These are phyloP conservation scores for Sipha flava DNA, from an alignment of 1,140 invertebrate genomes.

Conservation along the genomic window DNA sequence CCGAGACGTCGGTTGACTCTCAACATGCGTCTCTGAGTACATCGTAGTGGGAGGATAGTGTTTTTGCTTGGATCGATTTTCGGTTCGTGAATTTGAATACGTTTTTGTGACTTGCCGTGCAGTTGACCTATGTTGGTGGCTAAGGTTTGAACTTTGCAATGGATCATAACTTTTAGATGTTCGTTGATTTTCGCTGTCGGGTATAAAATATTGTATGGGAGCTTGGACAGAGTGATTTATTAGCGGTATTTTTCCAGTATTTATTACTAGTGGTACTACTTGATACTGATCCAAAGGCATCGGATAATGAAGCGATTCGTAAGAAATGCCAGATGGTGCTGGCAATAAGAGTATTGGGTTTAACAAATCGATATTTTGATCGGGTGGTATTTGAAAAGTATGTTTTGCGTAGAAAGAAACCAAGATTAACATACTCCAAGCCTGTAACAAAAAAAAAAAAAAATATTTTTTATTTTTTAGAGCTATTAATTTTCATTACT, in stretches of 20 bases:
- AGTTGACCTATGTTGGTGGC: too few relatives aligned
- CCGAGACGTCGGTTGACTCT: conserved; percentile 38
- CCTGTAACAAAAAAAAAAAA: background rate
- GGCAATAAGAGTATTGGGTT: background rate
- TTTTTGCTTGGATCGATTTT: background rate
- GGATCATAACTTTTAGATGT: too few relatives aligned
- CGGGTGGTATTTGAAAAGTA: background rate
- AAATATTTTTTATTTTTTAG: too few relatives aligned
- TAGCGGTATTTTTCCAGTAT: background rate
- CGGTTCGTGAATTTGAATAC: background rate
- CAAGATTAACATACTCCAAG: background rate
- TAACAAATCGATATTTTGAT: background rate
- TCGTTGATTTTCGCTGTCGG: background rate
- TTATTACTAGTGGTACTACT: background rate
- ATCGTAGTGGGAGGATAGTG: background rate
- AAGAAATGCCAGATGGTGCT: background rate
- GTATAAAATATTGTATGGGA: background rate
- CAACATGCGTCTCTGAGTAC: background rate
- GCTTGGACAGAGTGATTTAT: background rate
- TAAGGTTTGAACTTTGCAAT: too few relatives aligned
- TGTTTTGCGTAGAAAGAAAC: background rate
- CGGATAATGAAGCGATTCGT: conserved; percentile 10
- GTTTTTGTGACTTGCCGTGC: too few relatives aligned
- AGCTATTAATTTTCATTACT: too few relatives aligned
- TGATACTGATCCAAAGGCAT: background rate